Base-by-base conservation (phyloP, 2,888 invertebrate genomes). In the Pachycephus smyrnensis region DNA sequence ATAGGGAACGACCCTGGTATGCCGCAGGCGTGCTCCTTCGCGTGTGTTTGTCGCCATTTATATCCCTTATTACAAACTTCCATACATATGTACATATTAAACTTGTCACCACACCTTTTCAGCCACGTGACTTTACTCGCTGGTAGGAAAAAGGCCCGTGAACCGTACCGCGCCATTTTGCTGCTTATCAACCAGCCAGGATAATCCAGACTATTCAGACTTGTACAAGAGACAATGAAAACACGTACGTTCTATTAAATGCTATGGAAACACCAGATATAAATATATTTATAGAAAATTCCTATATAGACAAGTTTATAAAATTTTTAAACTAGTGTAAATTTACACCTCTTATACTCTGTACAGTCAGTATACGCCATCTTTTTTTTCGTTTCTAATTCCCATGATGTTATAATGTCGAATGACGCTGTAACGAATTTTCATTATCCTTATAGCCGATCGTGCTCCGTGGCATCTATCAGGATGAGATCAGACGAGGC, bases 1-100 rank as follows among this genome's bases (percentile, higher is more conserved):
- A 33, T 71, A 32, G 32, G 55, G 71, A 71, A 71, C 71, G 71
- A 71, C n/a, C 31, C 32, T 71, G 71, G 71, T 71, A 71, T 15
- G 71, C 32, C 71, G 12, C 12, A 33, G 31, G 71, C 71, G 71
- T 71, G 71, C 23, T 55, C 1, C 23, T 23, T 23, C 55, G 23
- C 23, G 15, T 55, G 23, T 23, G 23, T 23, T 23, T 23, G 55
- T 55, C 9, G 9, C 33, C 71, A 6, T 71, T 71, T 33, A 15
- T 71, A 71, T 31, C 31, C 31, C 31, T 71, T 33, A 31, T 71
- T 71, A 71, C 31, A 71, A 71, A 71, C 32, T 12, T 23, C 71
- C 31, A 71, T 71, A 31, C 71, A 23, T 33, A 23, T 33, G 32
- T 31, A 31, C 31, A 31, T 71, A 71, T 71, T 71, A 71, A 71